Evolutionary conservation across 2,888 invertebrate genomes (phyloP).

Genomic region (Agrotis clavis): DNA sequence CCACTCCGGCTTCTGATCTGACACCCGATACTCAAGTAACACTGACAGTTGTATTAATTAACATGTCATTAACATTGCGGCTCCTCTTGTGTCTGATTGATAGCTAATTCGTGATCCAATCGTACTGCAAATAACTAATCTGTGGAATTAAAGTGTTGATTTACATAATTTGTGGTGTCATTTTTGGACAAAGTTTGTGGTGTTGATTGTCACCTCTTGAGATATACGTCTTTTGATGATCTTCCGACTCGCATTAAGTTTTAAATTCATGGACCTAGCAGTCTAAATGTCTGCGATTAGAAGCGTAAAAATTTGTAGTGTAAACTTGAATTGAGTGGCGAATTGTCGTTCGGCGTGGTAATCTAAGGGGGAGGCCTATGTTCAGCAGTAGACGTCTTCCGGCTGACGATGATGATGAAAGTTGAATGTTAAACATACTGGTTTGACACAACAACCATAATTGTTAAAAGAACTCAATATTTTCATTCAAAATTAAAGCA

Average conservation of each 20-base stretch:
- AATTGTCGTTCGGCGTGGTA: too few relatives aligned
- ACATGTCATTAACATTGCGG: constrained; percentile 43
- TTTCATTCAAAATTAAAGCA: too few relatives aligned
- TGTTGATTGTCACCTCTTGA: not conserved
- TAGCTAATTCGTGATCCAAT: constrained; percentile 24
- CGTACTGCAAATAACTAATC: not conserved
- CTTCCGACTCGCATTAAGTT: not conserved
- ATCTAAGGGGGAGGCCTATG: too few relatives aligned
- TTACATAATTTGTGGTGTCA: constrained; percentile 13
- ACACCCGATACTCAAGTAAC: constrained; percentile 41
- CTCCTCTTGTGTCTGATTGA: constrained; percentile 12
- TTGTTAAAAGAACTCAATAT: too few relatives aligned
- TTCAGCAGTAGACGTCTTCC: too few relatives aligned
- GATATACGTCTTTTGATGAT: not conserved
- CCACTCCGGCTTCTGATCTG: constrained; percentile 24
- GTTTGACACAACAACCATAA: too few relatives aligned
- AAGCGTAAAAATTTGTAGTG: not conserved
- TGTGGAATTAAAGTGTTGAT: not conserved
- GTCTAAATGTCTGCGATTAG: not conserved
- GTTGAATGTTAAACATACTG: too few relatives aligned
- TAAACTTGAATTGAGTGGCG: not conserved
- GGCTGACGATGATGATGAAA: too few relatives aligned
- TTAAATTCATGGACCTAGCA: not conserved
- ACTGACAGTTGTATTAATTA: constrained; percentile 57
- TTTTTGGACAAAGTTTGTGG: not conserved